Evolutionary conservation across 2,888 invertebrate species (phyloP).

Genomic region (Caenorhabditis imperialis): DNA sequence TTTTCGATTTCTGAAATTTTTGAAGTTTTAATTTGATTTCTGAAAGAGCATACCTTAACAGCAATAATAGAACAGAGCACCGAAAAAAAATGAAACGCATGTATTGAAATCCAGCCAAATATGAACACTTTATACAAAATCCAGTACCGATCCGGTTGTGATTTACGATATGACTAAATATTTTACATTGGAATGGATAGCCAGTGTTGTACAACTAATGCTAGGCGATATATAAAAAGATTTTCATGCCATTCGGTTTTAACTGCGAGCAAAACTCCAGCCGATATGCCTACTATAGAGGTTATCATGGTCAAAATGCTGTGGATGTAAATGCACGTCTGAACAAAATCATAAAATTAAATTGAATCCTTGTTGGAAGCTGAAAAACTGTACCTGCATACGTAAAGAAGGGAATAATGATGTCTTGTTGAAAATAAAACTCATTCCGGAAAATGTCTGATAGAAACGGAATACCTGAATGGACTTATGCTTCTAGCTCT

Average conservation of each 20-base stretch:
- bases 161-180: constrained; percentile 57
- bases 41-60: constrained; percentile 42
- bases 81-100: constrained; percentile 50
- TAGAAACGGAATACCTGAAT: no score
- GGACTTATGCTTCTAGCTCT: no score
- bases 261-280: constrained; percentile 53
- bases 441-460: no score
- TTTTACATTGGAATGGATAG: neutral
- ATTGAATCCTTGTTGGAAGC: constrained; percentile 44
- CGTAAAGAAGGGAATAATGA: no score
- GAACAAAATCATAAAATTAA: constrained; percentile 12
- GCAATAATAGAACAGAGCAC: constrained; percentile 51
- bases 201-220: constrained; percentile 49
- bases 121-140: constrained; percentile 54
- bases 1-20: constrained; percentile 25
- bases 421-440: no score
- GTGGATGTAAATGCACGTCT: constrained; percentile 64
- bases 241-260: constrained; percentile 61
- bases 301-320: constrained; percentile 42
- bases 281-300: constrained; percentile 52
- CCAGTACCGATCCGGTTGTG: constrained; percentile 60
- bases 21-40: no score
- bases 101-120: constrained; percentile 53
- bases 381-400: no score
- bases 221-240: constrained; percentile 53